Percentiles rank a stretch among this genome's conserved stretches.
Evolutionary conservation across 2,797 vertebrate genomes (phyloP).

Genomic region (Crocidura indochinensis): DNA sequence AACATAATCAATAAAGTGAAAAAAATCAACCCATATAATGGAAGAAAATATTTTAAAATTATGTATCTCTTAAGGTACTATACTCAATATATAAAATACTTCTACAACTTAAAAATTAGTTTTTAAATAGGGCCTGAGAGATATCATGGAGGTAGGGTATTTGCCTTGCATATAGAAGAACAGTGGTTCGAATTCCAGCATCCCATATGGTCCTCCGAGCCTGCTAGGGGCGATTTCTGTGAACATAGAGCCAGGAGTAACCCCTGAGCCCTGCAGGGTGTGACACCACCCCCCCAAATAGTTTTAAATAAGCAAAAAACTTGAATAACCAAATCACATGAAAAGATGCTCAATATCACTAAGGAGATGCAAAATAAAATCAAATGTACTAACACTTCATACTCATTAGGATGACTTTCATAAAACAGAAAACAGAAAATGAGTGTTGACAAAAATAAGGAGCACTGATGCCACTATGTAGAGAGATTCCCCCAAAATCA

Average conservation of each 20-base stretch:
- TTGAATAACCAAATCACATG: not conserved
- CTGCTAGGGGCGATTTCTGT: too few species aligned
- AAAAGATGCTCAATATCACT: constrained; percentile 12
- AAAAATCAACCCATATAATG: not conserved
- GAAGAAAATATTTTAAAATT: constrained; percentile 33
- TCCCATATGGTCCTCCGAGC: too few species aligned
- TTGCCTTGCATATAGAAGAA: too few species aligned
- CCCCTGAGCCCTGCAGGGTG: too few species aligned
- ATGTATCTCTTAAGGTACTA: not conserved
- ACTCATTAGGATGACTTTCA: not conserved
- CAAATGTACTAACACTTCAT: constrained; percentile 37
- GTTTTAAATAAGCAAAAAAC: too few species aligned
- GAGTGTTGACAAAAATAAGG: not conserved
- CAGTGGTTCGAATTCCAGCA: too few species aligned
- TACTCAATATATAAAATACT: constrained; percentile 42
- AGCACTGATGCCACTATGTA: not conserved
- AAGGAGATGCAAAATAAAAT: constrained; percentile 48
- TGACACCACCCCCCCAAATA: too few species aligned
- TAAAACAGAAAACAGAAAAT: constrained; percentile 23
- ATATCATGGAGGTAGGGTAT: too few species aligned
- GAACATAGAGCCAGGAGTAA: too few species aligned
- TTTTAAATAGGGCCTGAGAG: too few species aligned
- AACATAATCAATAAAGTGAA: not conserved
- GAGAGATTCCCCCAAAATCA: constrained; percentile 33
- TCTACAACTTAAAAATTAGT: constrained; percentile 26